Percentiles rank a stretch among this genome's conserved stretches.
These are phyloP conservation scores for Taenioides sp. DNA, from an alignment of 2,797 vertebrate genomes.

Conservation along the genomic window DNA sequence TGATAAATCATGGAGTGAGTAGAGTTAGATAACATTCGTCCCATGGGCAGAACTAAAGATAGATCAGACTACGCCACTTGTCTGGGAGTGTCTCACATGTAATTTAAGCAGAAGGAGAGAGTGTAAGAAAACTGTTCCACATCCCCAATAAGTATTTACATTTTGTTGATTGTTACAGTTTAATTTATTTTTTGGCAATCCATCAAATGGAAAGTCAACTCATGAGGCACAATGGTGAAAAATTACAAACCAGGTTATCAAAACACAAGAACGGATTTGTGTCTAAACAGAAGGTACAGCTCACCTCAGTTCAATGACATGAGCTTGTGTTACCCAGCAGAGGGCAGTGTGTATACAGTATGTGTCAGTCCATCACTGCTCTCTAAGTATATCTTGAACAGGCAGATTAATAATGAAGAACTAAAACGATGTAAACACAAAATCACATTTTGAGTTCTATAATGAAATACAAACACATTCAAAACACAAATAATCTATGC, in stretches of 20 bases:
- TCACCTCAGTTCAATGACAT: conserved; percentile 18
- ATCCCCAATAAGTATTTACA: conserved; percentile 16
- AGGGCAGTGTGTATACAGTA: conserved; percentile 51
- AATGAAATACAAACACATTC: conserved; percentile 31
- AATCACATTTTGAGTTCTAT: conserved; percentile 43
- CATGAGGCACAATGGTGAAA: conserved; percentile 1
- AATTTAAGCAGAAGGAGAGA: conserved; percentile 57
- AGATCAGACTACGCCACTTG: conserved; percentile 66
- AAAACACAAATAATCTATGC: conserved; percentile 34
- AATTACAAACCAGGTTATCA: neutral
- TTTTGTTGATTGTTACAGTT: conserved; percentile 21
- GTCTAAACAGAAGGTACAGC: conserved; percentile 1
- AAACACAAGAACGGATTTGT: neutral
- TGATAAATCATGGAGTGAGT: conserved; percentile 44
- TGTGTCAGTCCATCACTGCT: conserved; percentile 30
- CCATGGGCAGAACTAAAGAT: conserved; percentile 69
- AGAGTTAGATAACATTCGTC: conserved; percentile 59
- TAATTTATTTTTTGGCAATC: conserved; percentile 53
- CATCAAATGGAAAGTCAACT: conserved; percentile 10
- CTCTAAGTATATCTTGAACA: conserved; percentile 7
- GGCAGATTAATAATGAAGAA: conserved; percentile 2
- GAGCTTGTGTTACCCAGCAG: conserved; percentile 52
- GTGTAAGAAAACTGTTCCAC: conserved; percentile 15
- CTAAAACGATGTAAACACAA: conserved; percentile 36
- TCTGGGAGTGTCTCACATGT: conserved; percentile 50